phyloP scores from a whole-genome alignment of 2,888 invertebrate species.

The Coleophora deauratella region DNA sequence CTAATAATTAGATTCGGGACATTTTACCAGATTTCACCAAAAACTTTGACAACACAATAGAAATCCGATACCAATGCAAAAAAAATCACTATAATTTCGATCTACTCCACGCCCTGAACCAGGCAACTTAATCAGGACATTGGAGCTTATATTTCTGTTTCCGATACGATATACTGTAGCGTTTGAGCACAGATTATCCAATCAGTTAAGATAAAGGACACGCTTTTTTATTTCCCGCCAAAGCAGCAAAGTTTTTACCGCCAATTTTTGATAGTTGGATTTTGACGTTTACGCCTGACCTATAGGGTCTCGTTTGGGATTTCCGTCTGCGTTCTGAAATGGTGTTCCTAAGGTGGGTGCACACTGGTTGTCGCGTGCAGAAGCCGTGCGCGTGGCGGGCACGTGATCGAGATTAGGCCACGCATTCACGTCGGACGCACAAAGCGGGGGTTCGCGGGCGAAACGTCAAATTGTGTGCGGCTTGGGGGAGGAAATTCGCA shows the following conservation, averaged over 20 bases:
- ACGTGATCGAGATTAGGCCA: slow-evolving; percentile 66
- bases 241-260: slow-evolving; percentile 30
- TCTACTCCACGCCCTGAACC: slow-evolving; percentile 46
- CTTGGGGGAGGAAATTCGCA: slow-evolving; percentile 62
- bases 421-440: slow-evolving; percentile 63
- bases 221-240: slow-evolving; percentile 51
- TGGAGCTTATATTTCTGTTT: slow-evolving; percentile 66
- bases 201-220: slow-evolving; percentile 74
- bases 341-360: slow-evolving; percentile 34
- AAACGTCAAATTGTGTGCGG: slow-evolving; percentile 62
- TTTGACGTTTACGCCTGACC: slow-evolving; percentile 27
- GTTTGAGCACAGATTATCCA: slow-evolving; percentile 73
- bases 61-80: slow-evolving; percentile 55
- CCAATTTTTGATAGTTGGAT: slow-evolving; percentile 32
- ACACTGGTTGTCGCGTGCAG: slow-evolving; percentile 60
- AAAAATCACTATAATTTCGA: slow-evolving; percentile 68
- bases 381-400: slow-evolving; percentile 54
- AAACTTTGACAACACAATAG: slow-evolving; percentile 50
- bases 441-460: slow-evolving; percentile 52
- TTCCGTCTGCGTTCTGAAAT: slow-evolving; percentile 15
- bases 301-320: slow-evolving; percentile 30
- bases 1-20: slow-evolving; percentile 59
- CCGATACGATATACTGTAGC: slow-evolving; percentile 69
- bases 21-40: slow-evolving; percentile 61
- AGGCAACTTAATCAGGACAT: slow-evolving; percentile 66